Conservation (phyloP, 2,888 invertebrate species). For the Drosophila pegasa region DNA sequence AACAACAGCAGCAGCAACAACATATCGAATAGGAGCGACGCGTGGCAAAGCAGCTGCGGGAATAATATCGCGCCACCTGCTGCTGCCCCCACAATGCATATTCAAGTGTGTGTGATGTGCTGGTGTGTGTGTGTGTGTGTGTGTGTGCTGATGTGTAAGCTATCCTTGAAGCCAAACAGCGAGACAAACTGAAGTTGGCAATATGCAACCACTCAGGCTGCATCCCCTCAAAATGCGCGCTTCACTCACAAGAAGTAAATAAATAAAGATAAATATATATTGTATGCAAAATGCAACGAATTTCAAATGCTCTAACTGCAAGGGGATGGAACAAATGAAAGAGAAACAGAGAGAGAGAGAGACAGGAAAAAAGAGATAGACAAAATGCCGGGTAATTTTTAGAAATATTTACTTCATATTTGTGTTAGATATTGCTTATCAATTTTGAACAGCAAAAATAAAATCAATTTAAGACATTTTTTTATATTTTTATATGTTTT, state of each 20-base stretch:
- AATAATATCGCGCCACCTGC: slow-evolving; percentile 54
- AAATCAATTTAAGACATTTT: no score
- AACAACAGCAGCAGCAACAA: slow-evolving; percentile 19
- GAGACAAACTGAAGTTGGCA: slow-evolving; percentile 43
- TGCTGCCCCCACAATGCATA: slow-evolving; percentile 11
- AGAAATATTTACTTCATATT: no score
- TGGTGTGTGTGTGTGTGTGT: slow-evolving; percentile 12
- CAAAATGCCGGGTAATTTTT: no score
- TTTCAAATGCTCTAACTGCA: slow-evolving; percentile 16
- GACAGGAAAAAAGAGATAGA: not conserved
- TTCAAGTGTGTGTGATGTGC: not conserved
- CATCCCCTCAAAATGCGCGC: slow-evolving; percentile 54
- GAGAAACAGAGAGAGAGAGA: not conserved
- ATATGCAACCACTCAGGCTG: slow-evolving; percentile 59
- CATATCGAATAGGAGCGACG: slow-evolving; percentile 24
- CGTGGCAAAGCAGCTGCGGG: slow-evolving; percentile 39
- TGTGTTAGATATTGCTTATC: no score
- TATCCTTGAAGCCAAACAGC: slow-evolving; percentile 40
- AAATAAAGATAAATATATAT: slow-evolving; percentile 52
- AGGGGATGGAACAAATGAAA: no score
- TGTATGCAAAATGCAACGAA: not conserved
- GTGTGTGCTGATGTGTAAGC: slow-evolving; percentile 10
- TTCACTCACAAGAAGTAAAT: slow-evolving; percentile 66
- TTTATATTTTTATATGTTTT: no score
- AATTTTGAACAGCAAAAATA: no score